A percentile compares a stretch with the other conserved stretches of the same genome.
These are phyloP conservation scores for Mastomys coucha DNA, from an alignment of 2,113 vertebrate species.

Conservation along the genomic window DNA sequence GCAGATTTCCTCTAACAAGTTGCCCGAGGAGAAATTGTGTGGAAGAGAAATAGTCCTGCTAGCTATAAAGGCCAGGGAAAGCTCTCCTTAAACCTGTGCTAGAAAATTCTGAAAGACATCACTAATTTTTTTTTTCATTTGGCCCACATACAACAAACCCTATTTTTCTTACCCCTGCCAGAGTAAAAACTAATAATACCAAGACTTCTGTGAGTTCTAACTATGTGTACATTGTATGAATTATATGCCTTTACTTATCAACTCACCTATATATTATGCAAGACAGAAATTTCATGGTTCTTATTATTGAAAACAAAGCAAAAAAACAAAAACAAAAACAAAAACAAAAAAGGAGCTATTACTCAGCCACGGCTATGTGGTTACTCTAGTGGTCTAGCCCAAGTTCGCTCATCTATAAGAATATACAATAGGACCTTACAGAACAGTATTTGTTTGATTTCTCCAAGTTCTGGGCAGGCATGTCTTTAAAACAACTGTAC, in stretches of 20 bases:
- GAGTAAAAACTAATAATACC: background rate
- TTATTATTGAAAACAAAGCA: background rate
- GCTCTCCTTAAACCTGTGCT: background rate
- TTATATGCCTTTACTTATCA: background rate
- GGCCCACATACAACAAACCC: background rate
- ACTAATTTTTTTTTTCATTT: background rate
- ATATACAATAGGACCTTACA: too few relatives aligned
- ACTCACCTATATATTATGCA: background rate
- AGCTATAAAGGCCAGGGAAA: background rate
- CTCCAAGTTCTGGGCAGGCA: too few relatives aligned
- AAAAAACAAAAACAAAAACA: too few relatives aligned
- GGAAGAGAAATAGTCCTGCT: background rate
- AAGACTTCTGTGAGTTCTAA: background rate
- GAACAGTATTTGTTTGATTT: background rate
- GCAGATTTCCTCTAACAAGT: background rate
- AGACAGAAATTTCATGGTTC: background rate
- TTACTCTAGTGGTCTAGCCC: background rate
- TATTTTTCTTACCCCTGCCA: rapidly evolving
- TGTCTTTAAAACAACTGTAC: background rate
- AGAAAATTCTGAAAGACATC: background rate
- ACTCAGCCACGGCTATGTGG: rapidly evolving
- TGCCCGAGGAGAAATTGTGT: rapidly evolving
- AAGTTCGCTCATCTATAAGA: background rate
- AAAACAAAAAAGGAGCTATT: constrained; percentile 6
- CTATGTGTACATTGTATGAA: background rate